phyloP scores from a whole-genome alignment of 2,113 vertebrate genomes.

The Promerops cafer region DNA sequence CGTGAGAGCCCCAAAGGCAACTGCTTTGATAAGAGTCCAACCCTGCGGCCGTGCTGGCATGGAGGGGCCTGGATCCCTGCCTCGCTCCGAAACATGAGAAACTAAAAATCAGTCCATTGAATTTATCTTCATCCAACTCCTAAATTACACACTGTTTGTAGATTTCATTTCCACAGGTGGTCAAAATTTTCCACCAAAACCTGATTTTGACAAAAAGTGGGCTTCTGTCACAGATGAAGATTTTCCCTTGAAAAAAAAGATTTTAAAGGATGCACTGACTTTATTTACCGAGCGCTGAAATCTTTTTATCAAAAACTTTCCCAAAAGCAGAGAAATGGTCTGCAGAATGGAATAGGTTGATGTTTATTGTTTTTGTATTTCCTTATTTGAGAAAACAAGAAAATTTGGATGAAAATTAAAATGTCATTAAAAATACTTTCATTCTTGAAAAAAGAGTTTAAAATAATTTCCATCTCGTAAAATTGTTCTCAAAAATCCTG shows the following conservation, averaged over 20 bases:
- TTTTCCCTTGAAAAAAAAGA: background rate
- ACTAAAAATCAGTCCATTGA: constrained; percentile 22
- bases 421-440: background rate
- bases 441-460: background rate
- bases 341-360: background rate
- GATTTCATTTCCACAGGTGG: background rate
- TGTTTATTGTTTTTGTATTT: background rate
- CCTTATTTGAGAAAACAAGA: background rate
- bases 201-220: background rate
- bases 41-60: background rate
- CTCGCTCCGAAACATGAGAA: background rate
- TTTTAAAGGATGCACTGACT: fast-evolving
- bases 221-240: background rate
- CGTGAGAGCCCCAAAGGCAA: background rate
- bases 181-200: background rate
- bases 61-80: constrained; percentile 10
- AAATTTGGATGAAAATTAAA: background rate
- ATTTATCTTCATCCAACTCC: background rate
- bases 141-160: background rate
- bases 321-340: background rate
- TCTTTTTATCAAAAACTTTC: background rate
- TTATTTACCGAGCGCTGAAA: background rate
- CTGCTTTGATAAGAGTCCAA: constrained; percentile 9
- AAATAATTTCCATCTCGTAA: background rate
- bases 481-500: background rate